Evolutionary conservation across 1,140 invertebrate genomes (phyloP), one percentile per base, ranked within the genome.

Genomic region (Listronotus oregonensis): DNA sequence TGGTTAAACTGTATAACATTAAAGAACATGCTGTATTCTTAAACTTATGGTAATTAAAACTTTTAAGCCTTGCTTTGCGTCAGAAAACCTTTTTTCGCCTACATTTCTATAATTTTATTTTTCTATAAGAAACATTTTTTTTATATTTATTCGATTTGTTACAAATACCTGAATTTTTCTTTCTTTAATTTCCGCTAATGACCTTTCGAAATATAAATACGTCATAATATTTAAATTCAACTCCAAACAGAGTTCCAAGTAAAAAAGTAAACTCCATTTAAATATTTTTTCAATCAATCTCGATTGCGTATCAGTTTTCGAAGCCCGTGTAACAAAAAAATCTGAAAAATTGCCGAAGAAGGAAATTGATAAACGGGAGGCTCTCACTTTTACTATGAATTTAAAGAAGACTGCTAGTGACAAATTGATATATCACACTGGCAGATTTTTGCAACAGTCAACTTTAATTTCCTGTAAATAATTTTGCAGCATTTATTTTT

Each of bases 221-320:
- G 6, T 8, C 6, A n/a, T 61, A 61, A 40, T 42, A 61, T 61
- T 61, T 61, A 4, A 14, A 8, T 61, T 51, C 51, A 61, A 52
- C 50, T 59, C 31, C 17, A n/a, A 27, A 59, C 43, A 59, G 32
- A n/a, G 21, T 40, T 15, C 46, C 43, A n/a, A 43, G 44, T 15
- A 54, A 56, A 64, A 63, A 64, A 39, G 62, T 46, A 64, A 64
- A 64, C 62, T 21, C 54, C 42, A 64, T 64, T 64, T 64, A 64
- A 64, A 64, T 64, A 64, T 49, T 64, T 57, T 64, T 57, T 64
- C 62, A 64, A 64, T 64, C 62, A 64, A 64, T 64, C 62, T 64
- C 39, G 52, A 64, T 54, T 49, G 54, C 62, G 56, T 64, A 64
- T 64, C 62, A 64, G 62, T 64, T 64, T 64, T 64, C 43, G 62